A percentile compares a stretch with the other conserved stretches of the same genome.
phyloP scores from a whole-genome alignment of 2,888 invertebrate species.

The Eupithecia exiguata region DNA sequence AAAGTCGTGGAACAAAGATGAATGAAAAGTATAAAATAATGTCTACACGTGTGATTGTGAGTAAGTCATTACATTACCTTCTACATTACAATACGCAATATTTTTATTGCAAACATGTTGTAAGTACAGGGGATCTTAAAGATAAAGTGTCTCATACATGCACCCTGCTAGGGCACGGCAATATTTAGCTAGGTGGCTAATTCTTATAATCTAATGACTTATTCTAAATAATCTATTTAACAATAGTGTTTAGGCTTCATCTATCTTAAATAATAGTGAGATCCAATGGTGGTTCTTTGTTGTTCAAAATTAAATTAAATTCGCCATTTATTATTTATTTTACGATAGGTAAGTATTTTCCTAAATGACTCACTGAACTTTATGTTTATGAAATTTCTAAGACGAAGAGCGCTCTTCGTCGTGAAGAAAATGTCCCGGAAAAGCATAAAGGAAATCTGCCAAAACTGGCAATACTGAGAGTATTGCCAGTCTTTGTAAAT shows the following conservation, averaged over 20 bases:
- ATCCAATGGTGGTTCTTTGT: neutral
- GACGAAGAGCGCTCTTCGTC: neutral
- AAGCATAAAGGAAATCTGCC: neutral
- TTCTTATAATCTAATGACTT: too few species aligned
- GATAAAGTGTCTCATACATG: too few species aligned
- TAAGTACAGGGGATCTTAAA: too few species aligned
- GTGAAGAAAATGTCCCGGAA: neutral
- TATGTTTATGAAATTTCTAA: neutral
- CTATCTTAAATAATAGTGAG: too few species aligned
- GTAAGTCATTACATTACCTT: neutral
- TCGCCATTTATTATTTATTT: neutral
- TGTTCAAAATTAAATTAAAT: neutral
- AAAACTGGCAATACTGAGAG: neutral
- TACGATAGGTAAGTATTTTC: neutral
- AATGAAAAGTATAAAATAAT: neutral
- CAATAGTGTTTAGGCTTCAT: too few species aligned
- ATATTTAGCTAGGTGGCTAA: too few species aligned
- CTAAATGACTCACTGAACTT: neutral
- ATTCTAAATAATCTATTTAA: too few species aligned
- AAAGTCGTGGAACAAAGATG: neutral
- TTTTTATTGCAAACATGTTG: too few species aligned
- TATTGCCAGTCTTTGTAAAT: neutral
- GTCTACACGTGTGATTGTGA: neutral
- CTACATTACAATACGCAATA: too few species aligned
- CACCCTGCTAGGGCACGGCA: too few species aligned